Conservation (phyloP, 2,113 vertebrate genomes). For the Sylvia atricapilla region DNA sequence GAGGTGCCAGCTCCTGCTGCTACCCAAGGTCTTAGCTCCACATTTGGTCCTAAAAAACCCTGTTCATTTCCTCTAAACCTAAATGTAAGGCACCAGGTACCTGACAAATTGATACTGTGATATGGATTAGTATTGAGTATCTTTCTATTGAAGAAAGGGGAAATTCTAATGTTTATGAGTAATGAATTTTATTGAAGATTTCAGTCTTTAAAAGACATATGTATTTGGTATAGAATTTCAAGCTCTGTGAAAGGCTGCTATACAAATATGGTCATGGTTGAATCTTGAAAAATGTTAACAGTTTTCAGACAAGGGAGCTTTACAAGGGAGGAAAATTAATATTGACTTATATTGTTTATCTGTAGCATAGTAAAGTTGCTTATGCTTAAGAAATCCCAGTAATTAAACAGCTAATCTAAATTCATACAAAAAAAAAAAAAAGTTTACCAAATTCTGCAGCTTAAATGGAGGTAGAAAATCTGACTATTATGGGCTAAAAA, state of each 20-base stretch:
- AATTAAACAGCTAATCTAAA: slow-evolving; percentile 20
- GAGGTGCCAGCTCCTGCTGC: neutral
- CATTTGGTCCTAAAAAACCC: neutral
- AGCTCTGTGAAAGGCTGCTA: neutral
- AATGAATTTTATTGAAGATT: slow-evolving; percentile 39
- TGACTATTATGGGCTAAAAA: neutral
- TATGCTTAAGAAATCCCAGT: slow-evolving; percentile 39
- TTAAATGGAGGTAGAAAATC: neutral
- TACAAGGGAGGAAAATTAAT: neutral
- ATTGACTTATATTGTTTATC: slow-evolving; percentile 15
- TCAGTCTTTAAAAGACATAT: slow-evolving; percentile 35
- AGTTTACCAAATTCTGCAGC: neutral
- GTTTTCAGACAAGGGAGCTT: slow-evolving; percentile 7
- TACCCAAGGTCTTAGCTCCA: neutral
- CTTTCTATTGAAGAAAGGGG: neutral
- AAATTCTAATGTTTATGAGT: neutral
- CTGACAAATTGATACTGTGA: neutral
- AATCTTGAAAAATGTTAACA: slow-evolving; percentile 36
- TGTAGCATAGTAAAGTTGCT: neutral
- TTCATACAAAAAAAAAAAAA: neutral
- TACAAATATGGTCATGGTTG: slow-evolving; percentile 37
- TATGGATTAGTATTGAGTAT: neutral
- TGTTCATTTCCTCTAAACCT: neutral
- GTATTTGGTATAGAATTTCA: slow-evolving; percentile 46
- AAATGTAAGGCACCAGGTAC: neutral